Evolutionary conservation across 35 echinoderm and acorn worm genomes (phyloP), one percentile per base, ranked within the genome.

Genomic region (Stichopus chloronotus): DNA sequence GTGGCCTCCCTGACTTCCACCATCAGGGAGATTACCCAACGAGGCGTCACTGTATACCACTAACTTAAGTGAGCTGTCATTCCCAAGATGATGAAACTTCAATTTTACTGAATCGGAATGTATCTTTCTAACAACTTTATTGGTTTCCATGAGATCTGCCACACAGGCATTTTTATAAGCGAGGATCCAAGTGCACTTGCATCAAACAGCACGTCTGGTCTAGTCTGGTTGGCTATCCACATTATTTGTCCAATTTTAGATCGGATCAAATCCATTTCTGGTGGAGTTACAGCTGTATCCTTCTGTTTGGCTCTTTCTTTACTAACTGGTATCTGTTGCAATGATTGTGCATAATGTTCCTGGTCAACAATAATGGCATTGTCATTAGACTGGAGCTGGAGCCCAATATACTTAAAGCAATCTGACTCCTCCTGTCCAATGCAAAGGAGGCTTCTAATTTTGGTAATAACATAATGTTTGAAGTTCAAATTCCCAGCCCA

Each of bases 171-270:
- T 84, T 84, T 4, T n/a, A n/a, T n/a, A 6, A 76, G 72, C 14
- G 12, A 76, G 72, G 72, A 76, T 20, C 72, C 5, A 76, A 76
- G 72, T 76, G 72, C 81, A 84, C 81, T 53, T 53, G 81, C 81
- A 84, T 7, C 81, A 84, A 84, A 84, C 55, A 84, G 55, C 55
- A 84, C 81, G 17, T 84, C 81, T 84, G 81, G 81, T 84, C 81
- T 52, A 84, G 25, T 84, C 5, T 84, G 81, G 55, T 84, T 52
- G 16, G 81, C 81, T 84, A 9, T 84, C 81, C 81, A 84, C 17
- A 84, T 21, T 9, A 81, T 81, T 81, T 81, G 78, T 52, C 78
- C 78, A 81, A 81, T 52, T 81, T 81, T 81, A 81, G 63, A 68
- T 68, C n/a, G n/a, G n/a, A n/a, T n/a, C n/a, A n/a, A n/a, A n/a